phyloP scores from a whole-genome alignment of 2,888 invertebrate genomes.

The Epiperipatus broadwayi region DNA sequence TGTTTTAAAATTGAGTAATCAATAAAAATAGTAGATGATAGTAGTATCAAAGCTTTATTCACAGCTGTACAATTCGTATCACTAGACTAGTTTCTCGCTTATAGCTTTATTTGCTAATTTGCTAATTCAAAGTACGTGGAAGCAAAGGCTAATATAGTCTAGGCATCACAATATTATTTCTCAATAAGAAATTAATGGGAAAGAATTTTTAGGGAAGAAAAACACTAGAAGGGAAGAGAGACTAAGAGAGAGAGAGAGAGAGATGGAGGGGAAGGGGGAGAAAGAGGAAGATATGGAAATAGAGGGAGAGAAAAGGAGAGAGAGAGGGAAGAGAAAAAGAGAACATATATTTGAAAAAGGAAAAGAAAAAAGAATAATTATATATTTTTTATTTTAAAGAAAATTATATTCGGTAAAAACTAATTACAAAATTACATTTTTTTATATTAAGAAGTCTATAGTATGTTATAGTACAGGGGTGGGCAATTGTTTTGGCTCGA shows the following conservation, averaged over 20 bases:
- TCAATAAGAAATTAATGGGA: background rate
- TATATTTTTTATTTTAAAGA: too few species aligned
- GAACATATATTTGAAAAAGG: background rate
- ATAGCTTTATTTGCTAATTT: too few species aligned
- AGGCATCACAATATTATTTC: too few species aligned
- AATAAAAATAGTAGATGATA: background rate
- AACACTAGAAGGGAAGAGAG: background rate
- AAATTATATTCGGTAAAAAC: too few species aligned
- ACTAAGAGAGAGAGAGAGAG: constrained; percentile 6
- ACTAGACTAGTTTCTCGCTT: too few species aligned
- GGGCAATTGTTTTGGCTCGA: too few species aligned
- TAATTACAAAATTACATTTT: too few species aligned
- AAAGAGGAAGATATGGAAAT: constrained; percentile 19
- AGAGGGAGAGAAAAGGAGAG: constrained; percentile 7
- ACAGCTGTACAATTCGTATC: too few species aligned
- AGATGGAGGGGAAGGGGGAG: constrained; percentile 11
- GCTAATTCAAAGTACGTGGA: background rate
- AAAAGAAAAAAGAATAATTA: background rate
- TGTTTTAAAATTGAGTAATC: background rate
- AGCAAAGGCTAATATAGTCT: too few species aligned
- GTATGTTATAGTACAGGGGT: too few species aligned
- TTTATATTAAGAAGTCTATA: too few species aligned
- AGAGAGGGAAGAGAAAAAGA: background rate
- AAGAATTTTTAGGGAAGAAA: background rate
- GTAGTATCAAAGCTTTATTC: too few species aligned